Evolutionary conservation across 2,888 invertebrate genomes (phyloP).

Genomic region (Anagyrus pseudococci): DNA sequence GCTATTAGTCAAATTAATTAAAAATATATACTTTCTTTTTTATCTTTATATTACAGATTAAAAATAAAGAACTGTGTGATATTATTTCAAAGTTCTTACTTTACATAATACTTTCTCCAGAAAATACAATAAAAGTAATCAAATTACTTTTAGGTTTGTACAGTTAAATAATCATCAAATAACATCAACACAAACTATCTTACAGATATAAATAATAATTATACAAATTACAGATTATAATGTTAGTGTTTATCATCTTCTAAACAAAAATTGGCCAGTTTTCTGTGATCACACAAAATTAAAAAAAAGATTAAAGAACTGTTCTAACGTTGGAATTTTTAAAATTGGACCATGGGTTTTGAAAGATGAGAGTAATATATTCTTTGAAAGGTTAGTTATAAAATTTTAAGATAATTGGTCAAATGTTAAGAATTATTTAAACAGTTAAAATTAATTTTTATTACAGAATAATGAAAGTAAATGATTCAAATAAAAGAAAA

Average conservation of each 20-base stretch:
- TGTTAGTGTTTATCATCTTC: constrained; percentile 3
- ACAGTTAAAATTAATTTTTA: neutral
- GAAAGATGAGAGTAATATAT: neutral
- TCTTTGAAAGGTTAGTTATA: constrained; percentile 13
- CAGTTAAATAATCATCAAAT: neutral
- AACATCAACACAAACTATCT: neutral
- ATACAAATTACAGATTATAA: no score
- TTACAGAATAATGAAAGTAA: constrained; percentile 13
- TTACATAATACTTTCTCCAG: neutral
- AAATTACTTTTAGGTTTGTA: constrained; percentile 18
- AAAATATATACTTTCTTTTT: neutral
- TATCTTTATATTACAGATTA: constrained; percentile 7
- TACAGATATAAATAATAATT: neutral
- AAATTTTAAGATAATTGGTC: neutral
- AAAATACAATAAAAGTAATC: constrained; percentile 8
- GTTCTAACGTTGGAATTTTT: neutral
- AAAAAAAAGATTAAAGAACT: constrained; percentile 1
- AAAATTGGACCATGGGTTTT: constrained; percentile 6
- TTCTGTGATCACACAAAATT: neutral
- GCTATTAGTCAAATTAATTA: neutral
- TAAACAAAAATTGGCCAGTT: constrained; percentile 9
- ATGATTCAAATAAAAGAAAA: neutral
- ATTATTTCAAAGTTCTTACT: constrained; percentile 21
- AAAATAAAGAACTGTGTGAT: neutral
- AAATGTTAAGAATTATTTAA: neutral